A percentile compares a stretch with the other conserved stretches of the same genome.
These are phyloP conservation scores for Dicaeum eximium DNA, from an alignment of 2,113 vertebrate genomes.

Conservation along the genomic window DNA sequence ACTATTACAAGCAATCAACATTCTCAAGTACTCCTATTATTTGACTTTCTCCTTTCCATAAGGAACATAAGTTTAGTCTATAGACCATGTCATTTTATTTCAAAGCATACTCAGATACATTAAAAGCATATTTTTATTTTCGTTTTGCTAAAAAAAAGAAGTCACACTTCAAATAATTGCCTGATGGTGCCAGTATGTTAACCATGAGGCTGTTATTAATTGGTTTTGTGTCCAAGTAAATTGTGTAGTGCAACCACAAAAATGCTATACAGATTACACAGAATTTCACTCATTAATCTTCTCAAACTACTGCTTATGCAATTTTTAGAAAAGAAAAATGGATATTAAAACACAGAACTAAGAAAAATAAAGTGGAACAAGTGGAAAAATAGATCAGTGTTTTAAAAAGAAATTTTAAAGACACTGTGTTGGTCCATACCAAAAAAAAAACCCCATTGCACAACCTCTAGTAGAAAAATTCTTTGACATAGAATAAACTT, in stretches of 20 bases:
- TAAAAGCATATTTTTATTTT: not conserved
- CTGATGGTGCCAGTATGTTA: conserved; percentile 31
- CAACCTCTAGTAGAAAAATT: not conserved
- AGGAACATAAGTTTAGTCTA: not conserved
- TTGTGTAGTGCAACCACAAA: not conserved
- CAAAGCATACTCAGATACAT: not conserved
- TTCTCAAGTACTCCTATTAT: not conserved
- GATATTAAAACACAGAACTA: not conserved
- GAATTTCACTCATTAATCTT: not conserved
- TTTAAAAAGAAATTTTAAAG: not conserved
- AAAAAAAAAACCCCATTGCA: accelerated
- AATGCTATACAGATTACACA: not conserved
- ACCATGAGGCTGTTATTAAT: conserved; percentile 4
- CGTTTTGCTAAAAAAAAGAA: not conserved
- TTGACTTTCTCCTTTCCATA: not conserved
- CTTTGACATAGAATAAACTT: not conserved
- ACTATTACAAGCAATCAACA: not conserved
- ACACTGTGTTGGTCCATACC: accelerated
- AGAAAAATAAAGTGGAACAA: not conserved
- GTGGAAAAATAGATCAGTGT: not conserved
- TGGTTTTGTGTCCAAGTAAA: not conserved
- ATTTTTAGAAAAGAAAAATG: not conserved
- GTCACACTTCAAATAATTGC: not conserved
- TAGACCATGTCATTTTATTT: not conserved
- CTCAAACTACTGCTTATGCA: not conserved